These are phyloP conservation scores for Propithecus perrieri DNA, from an alignment of 2,797 vertebrate species.

Conservation along the genomic window DNA sequence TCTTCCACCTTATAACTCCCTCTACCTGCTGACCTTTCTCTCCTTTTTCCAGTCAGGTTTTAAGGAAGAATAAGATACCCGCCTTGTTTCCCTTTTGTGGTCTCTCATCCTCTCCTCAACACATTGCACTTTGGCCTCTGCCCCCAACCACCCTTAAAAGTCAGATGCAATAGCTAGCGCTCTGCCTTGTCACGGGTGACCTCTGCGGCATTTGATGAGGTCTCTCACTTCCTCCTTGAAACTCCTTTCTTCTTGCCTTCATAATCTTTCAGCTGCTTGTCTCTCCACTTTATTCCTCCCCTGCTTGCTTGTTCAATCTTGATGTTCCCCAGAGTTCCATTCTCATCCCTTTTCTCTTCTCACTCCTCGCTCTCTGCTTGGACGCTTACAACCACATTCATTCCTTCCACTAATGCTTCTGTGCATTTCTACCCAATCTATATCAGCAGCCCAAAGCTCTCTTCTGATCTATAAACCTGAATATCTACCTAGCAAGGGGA, in stretches of 20 bases:
- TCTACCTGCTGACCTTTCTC: not conserved
- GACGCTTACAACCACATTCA: not conserved
- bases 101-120: not conserved
- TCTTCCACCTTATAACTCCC: not conserved
- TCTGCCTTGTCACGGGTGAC: not conserved
- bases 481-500: not conserved
- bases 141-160: not conserved
- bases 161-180: rapidly evolving
- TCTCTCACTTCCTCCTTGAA: not conserved
- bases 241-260: not conserved
- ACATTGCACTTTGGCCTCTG: not conserved
- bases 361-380: not conserved
- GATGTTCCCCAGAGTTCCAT: not conserved
- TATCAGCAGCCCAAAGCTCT: not conserved
- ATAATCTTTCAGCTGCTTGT: not conserved
- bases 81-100: not conserved
- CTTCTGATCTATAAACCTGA: not conserved
- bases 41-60: not conserved
- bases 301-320: not conserved
- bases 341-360: not conserved
- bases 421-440: not conserved
- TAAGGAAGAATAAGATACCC: not conserved
- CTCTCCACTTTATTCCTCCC: not conserved
- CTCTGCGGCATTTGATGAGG: not conserved
- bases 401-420: not conserved